Conservation (phyloP, 2,113 vertebrate genomes). For the Neolamprologus longior region DNA sequence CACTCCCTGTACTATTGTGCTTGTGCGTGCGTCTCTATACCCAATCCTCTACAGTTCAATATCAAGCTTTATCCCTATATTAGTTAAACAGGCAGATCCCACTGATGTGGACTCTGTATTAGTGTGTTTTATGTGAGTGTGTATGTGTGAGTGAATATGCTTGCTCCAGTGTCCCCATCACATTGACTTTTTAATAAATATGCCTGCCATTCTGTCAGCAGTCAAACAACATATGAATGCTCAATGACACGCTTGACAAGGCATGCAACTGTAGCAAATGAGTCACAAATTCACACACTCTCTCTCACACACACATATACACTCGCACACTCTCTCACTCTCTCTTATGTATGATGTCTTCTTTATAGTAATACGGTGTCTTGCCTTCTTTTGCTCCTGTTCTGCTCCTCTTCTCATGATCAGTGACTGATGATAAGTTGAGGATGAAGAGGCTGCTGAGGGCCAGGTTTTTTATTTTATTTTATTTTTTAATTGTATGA, state of each 20-base stretch:
- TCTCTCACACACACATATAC: background rate
- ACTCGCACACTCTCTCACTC: background rate
- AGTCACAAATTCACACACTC: background rate
- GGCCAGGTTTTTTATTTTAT: background rate
- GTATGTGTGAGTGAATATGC: background rate
- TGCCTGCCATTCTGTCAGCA: conserved; percentile 58
- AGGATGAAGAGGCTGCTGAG: background rate
- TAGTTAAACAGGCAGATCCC: conserved; percentile 63
- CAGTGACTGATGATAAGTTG: background rate
- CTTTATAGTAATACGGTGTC: conserved; percentile 16
- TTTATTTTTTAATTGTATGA: background rate
- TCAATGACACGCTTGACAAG: conserved; percentile 66
- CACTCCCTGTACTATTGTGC: conserved; percentile 16
- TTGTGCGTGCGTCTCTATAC: background rate
- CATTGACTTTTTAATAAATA: conserved; percentile 64
- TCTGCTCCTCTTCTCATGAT: background rate
- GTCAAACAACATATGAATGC: conserved; percentile 61
- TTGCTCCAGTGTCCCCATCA: conserved; percentile 43
- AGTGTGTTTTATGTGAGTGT: conserved; percentile 3
- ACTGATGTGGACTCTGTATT: conserved; percentile 45
- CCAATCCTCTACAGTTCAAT: conserved; percentile 24
- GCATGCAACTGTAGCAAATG: conserved; percentile 47
- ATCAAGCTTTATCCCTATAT: conserved; percentile 53
- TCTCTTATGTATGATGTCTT: conserved; percentile 36
- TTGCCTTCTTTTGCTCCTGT: background rate